A percentile compares a stretch with the other conserved stretches of the same genome.
phyloP scores from a whole-genome alignment of 2,888 invertebrate species.

The Panzeria rudis region DNA sequence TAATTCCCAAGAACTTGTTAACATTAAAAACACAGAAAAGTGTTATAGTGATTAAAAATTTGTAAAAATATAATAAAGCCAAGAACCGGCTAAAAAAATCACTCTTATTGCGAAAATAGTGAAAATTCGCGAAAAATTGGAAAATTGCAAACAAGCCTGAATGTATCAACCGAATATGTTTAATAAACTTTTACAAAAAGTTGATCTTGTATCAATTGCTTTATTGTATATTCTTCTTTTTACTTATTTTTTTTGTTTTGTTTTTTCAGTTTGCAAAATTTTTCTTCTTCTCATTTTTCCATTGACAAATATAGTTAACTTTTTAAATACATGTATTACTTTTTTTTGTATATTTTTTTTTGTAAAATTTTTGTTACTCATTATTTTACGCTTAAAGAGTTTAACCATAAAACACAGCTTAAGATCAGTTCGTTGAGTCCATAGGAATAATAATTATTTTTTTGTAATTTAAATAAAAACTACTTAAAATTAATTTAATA shows the following conservation, averaged over 20 bases:
- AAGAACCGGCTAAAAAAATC: too few species aligned
- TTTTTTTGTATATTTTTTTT: conserved; percentile 40
- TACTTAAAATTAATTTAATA: conserved; percentile 49
- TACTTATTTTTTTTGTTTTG: conserved; percentile 66
- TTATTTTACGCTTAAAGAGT: conserved; percentile 51
- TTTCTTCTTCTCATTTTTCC: conserved; percentile 61
- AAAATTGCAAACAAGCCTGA: too few species aligned
- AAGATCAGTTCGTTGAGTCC: conserved; percentile 44
- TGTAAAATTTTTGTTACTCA: conserved; percentile 26
- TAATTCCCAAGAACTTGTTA: too few species aligned
- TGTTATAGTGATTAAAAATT: too few species aligned
- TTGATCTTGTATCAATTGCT: conserved; percentile 81
- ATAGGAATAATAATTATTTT: conserved; percentile 25
- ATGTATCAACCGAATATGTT: background rate
- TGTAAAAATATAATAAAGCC: too few species aligned
- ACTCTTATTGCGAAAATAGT: too few species aligned
- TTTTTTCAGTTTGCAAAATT: conserved; percentile 66
- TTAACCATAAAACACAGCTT: conserved; percentile 51
- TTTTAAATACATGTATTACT: conserved; percentile 25
- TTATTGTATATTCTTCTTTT: conserved; percentile 63
- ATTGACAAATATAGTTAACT: conserved; percentile 33
- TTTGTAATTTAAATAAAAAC: conserved; percentile 5
- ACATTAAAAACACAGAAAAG: too few species aligned
- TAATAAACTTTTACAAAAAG: background rate
- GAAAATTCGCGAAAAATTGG: too few species aligned